Evolutionary conservation across 1,140 invertebrate species (phyloP).

Genomic region (Cataglyphis hispanica): DNA sequence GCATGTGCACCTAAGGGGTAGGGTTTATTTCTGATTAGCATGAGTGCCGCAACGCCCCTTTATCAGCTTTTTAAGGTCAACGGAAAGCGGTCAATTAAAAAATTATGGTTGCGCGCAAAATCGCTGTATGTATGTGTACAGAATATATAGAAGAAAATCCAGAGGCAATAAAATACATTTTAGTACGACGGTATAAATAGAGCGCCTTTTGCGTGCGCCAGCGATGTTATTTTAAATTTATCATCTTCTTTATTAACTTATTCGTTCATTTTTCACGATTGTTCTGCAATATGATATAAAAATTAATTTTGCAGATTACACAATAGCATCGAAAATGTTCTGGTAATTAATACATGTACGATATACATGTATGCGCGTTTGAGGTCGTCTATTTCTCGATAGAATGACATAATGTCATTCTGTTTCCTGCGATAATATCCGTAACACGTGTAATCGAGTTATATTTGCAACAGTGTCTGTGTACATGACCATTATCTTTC

Average conservation of each 20-base stretch:
- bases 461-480: slow-evolving; percentile 34
- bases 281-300: not conserved
- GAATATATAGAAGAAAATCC: slow-evolving; percentile 12
- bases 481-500: slow-evolving; percentile 1
- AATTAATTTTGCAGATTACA: not conserved
- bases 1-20: slow-evolving; percentile 28
- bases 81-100: slow-evolving; percentile 61
- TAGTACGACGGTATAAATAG: not conserved
- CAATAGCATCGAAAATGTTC: too few species aligned
- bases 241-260: not conserved
- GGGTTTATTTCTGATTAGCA: slow-evolving; percentile 67
- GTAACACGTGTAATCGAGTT: slow-evolving; percentile 71
- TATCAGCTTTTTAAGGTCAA: slow-evolving; percentile 64
- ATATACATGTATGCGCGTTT: not conserved
- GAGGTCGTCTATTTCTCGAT: slow-evolving; percentile 15
- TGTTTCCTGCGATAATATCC: slow-evolving; percentile 78
- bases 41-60: slow-evolving; percentile 36
- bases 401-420: slow-evolving; percentile 60
- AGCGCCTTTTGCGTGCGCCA: not conserved
- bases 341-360: not conserved
- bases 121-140: not conserved
- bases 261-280: not conserved
- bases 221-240: slow-evolving; percentile 34
- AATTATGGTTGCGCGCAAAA: slow-evolving; percentile 52
- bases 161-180: slow-evolving; percentile 9